phyloP scores from a whole-genome alignment of 2,113 vertebrate genomes.

The Procapra przewalskii region DNA sequence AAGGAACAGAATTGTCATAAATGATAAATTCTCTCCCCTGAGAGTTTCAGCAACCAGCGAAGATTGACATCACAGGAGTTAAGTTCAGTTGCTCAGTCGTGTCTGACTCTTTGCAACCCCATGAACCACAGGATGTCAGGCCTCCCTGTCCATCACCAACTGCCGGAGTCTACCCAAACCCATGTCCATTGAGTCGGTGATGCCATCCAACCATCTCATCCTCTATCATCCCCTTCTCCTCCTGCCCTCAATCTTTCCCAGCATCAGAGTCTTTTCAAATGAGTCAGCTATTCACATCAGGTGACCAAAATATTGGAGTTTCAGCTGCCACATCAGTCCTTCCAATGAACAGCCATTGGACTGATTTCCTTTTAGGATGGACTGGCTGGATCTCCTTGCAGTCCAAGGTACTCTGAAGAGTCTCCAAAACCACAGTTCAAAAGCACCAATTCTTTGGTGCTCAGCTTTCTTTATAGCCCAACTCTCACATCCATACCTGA shows the following conservation, averaged over 20 bases:
- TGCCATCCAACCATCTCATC: not conserved
- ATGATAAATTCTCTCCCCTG: not conserved
- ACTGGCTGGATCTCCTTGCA: not conserved
- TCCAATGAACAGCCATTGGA: not conserved
- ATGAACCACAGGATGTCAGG: not conserved
- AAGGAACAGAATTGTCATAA: not conserved
- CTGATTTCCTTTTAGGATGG: not conserved
- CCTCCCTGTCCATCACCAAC: not conserved
- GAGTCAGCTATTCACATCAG: not conserved
- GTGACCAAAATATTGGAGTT: not conserved
- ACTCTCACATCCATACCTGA: not conserved
- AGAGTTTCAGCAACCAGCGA: not conserved
- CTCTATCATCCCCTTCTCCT: not conserved
- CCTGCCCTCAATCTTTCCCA: not conserved
- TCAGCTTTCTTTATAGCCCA: not conserved
- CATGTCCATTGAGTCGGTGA: not conserved
- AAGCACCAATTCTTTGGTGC: not conserved
- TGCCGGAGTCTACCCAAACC: not conserved
- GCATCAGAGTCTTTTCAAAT: not conserved
- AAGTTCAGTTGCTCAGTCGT: not conserved
- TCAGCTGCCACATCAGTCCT: not conserved
- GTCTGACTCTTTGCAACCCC: not conserved
- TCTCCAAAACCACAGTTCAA: not conserved
- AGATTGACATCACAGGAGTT: not conserved
- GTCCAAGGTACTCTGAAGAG: not conserved